Conservation (phyloP, 2,888 invertebrate genomes). For the Prionchulus punctatus region DNA sequence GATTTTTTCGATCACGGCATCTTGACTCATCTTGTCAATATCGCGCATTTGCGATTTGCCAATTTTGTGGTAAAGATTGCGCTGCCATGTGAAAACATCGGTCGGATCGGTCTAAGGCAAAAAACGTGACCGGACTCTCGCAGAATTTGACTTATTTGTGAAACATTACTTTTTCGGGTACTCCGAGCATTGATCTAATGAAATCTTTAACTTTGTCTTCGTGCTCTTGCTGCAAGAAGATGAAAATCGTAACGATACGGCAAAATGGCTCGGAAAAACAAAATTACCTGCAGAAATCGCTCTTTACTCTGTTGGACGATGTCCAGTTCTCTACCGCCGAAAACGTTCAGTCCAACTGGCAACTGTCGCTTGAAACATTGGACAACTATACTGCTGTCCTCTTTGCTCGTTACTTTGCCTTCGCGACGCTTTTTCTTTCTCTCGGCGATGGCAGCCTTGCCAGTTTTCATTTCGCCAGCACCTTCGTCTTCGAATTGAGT, state of each 20-base stretch:
- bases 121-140: no score
- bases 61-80: slow-evolving; percentile 87
- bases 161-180: slow-evolving; percentile 69
- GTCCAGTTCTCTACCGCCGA: slow-evolving; percentile 95
- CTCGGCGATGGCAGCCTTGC: slow-evolving; percentile 44
- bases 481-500: slow-evolving; percentile 96
- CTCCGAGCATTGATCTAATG: slow-evolving; percentile 71
- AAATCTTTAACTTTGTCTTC: slow-evolving; percentile 82
- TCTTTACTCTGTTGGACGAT: slow-evolving; percentile 97
- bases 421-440: slow-evolving; percentile 68
- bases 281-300: slow-evolving; percentile 52
- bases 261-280: no score
- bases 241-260: neutral
- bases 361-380: slow-evolving; percentile 88
- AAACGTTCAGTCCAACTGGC: slow-evolving; percentile 90
- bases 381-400: slow-evolving; percentile 91
- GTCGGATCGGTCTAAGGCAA: slow-evolving; percentile 59
- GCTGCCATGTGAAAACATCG: slow-evolving; percentile 98
- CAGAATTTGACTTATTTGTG: no score
- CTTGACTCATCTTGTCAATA: slow-evolving; percentile 32
- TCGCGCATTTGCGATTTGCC: slow-evolving; percentile 42
- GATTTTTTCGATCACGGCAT: slow-evolving; percentile 37
- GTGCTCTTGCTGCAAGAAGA: slow-evolving; percentile 54
- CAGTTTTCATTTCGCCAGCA: slow-evolving; percentile 40
- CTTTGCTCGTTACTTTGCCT: slow-evolving; percentile 54